Percentiles rank a stretch among this genome's conserved stretches.
phyloP scores from a whole-genome alignment of 2,888 invertebrate species.

The Leptopilina syphax region DNA sequence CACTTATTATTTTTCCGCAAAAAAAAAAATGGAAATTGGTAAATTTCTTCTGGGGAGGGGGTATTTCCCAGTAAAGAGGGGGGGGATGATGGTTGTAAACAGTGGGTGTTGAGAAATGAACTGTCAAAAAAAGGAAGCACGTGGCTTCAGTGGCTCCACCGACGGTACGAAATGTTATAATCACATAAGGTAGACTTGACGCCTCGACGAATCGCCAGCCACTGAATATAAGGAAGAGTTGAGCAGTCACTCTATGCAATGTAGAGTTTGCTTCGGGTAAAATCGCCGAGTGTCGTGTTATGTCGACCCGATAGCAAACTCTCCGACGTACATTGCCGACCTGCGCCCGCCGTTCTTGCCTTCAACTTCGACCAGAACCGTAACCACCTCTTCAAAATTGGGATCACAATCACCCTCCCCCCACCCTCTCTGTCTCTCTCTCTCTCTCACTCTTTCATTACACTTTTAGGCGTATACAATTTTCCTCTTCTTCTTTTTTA shows the following conservation, averaged over 20 bases:
- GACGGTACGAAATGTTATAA: conserved; percentile 79
- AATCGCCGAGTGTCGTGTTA: conserved; percentile 53
- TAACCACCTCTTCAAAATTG: conserved; percentile 5
- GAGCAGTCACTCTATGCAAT: conserved; percentile 76
- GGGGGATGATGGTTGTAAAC: too few species aligned
- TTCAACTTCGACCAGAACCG: conserved; percentile 15
- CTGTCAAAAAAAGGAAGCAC: conserved; percentile 70
- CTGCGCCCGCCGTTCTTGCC: conserved; percentile 7
- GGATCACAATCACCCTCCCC: background rate
- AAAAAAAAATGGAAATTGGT: too few species aligned
- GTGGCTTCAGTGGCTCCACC: conserved; percentile 80
- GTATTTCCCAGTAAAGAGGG: too few species aligned
- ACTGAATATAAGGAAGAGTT: conserved; percentile 69
- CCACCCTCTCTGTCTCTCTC: too few species aligned
- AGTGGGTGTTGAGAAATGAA: too few species aligned
- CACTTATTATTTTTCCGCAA: too few species aligned
- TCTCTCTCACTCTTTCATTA: too few species aligned
- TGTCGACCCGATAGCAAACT: conserved; percentile 28
- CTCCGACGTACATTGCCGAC: background rate
- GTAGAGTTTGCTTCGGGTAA: conserved; percentile 70
- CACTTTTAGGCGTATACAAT: too few species aligned
- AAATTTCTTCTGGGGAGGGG: too few species aligned
- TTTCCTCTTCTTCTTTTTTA: too few species aligned
- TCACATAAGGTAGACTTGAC: conserved; percentile 79
- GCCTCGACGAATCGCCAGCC: conserved; percentile 73